Base-by-base conservation (phyloP, 92 coral and sea anemone species). In the Anthopleura xanthogrammica region DNA sequence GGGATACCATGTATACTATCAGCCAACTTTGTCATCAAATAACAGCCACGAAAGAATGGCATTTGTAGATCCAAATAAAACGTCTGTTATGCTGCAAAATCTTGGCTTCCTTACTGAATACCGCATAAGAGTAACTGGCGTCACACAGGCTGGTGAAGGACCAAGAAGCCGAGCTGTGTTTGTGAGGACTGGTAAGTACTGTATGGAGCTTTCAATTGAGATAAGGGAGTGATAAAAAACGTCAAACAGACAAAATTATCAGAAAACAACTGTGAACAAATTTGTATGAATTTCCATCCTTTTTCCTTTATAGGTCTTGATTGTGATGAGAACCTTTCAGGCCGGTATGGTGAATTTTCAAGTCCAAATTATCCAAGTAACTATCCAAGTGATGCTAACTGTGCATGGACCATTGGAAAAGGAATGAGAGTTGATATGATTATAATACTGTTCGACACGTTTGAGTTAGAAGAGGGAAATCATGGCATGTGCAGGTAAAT, bases 361-460 rank as follows among this genome's bases (percentile, higher is more conserved):
- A 52, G 64, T 42, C 80, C 65, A 48, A 77, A 77, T 60, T 77
- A 16, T 23, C 68, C 80, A 77, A 77, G 64, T 5, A 77, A 50
- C 80, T 77, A 77, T 50, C 80, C 80, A 48, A 52, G 68, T 19
- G n/a, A 48, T 16, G 80, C 22, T 13, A 9, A 77, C 65, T 77
- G 64, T 22, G 23, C 80, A 13, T 77, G 80, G 80, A 54, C 60
- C 24, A 77, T 77, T 2, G 80, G 64, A 42, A 20, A 48, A 77
- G 80, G 22, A 29, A 52, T 29, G n/a, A 48, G 12, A 4, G 6
- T 77, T 77, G 19, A 50, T 23, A 10, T 41, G 23, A 13, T 77
- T 5, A 52, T 48, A 19, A 52, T 77, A 24, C 3, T 52, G 14
- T 77, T 77, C 23, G 16, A 29, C 41, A 0, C 12, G 16, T 77